Evolutionary conservation across 2,113 vertebrate genomes (phyloP), one percentile per base, ranked within the genome.

Genomic region (Ceyx margarethae): DNA sequence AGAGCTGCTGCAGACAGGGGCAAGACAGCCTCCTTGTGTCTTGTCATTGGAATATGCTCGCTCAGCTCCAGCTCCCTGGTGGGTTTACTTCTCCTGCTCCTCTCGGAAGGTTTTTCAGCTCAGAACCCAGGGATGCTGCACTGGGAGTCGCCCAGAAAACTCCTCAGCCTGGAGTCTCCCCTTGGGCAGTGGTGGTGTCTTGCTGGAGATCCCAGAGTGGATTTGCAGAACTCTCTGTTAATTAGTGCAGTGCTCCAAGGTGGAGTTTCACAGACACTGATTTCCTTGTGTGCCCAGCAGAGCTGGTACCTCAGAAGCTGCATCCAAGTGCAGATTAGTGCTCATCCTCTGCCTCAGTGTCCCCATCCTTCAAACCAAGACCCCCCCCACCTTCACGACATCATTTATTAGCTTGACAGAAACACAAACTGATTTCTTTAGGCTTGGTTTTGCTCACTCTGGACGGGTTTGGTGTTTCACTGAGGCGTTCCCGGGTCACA

Each of bases 21-120:
- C 92, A 92, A 94, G 92, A 90, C 94, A 94, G 92, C 94, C 94
- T 91, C 91, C 95, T 94, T 91, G 91, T 72, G 93, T 90, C 89
- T 58, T n/a, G 58, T 75, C 89, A 23, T 17, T 90, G 91, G 85
- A 95, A 93, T 64, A 76, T 6, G 91, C 89, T 78, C n/a, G 9
- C 69, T 69, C 8, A 35, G 5, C 86, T 60, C 81, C 73, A 10
- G 78, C 78, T 79, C 77, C 78, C 93, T 81, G n/a, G 3, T 48
- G 85, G 54, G 8, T 79, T 45, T 40, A 17, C 50, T 13, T 22
- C n/a, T 23, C 71, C 86, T 45, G 2, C 2, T 31, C 40, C 2
- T 0, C 72, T 75, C 6, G 18, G 58, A 45, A 54, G 54, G 33
- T 11, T 64, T 75, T 75, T 79, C 1, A 2, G 84, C 54, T 11